Conservation (phyloP, 2,113 vertebrate species). For the Myrmecophaga tridactyla region DNA sequence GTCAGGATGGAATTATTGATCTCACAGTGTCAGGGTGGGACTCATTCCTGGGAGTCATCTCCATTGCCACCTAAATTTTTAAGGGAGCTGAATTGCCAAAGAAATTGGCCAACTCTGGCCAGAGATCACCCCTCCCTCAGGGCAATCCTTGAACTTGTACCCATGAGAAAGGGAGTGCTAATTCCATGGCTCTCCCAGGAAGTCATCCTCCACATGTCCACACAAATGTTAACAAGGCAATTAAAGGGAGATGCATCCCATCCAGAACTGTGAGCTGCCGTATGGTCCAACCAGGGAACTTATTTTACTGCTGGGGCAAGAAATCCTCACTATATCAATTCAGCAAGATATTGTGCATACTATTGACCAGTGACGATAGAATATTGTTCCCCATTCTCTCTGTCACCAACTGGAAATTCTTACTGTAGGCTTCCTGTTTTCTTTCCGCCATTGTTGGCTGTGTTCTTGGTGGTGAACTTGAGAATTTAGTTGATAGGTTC, state of each 20-base stretch:
- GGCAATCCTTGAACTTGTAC: not conserved
- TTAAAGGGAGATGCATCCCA: not conserved
- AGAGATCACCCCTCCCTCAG: not conserved
- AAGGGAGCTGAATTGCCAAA: not conserved
- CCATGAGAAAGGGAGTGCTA: not conserved
- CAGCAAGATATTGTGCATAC: not conserved
- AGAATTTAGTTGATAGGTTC: not conserved
- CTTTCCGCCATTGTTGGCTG: not conserved
- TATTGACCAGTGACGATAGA: not conserved
- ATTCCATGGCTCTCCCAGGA: not conserved
- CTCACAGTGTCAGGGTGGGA: too few relatives aligned
- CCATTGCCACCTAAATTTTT: not conserved
- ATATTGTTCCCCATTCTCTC: not conserved
- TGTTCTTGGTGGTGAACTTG: not conserved
- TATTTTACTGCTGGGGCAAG: not conserved
- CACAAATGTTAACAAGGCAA: not conserved
- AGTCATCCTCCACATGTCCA: not conserved
- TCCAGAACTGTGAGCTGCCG: not conserved
- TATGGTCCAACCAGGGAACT: not conserved
- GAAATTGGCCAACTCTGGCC: not conserved
- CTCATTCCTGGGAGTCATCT: too few relatives aligned
- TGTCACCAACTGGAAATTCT: not conserved
- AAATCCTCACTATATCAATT: not conserved
- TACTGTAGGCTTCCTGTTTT: not conserved
- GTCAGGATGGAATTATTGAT: too few relatives aligned